A percentile compares a stretch with the other conserved stretches of the same genome.
Evolutionary conservation across 2,113 vertebrate species (phyloP).

Genomic region (Eublepharis macularius): DNA sequence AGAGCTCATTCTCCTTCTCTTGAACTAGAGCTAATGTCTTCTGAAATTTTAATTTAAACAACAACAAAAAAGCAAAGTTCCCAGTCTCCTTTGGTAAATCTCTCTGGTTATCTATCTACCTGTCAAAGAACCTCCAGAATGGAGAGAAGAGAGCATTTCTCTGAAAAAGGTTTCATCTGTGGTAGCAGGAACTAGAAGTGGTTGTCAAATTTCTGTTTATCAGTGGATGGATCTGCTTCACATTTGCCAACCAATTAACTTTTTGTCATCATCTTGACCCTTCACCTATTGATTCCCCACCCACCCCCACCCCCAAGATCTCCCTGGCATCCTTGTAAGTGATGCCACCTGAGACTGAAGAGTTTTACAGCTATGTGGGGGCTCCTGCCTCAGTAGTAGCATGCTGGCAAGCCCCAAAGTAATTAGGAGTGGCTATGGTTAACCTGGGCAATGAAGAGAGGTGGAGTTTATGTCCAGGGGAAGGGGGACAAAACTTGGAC

Average conservation of each 20-base stretch:
- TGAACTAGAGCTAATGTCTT: not conserved
- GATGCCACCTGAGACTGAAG: slow-evolving; percentile 13
- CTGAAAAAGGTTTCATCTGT: not conserved
- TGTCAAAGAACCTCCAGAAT: no score
- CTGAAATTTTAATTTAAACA: not conserved
- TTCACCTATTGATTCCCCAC: slow-evolving; percentile 5
- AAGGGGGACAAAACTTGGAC: not conserved
- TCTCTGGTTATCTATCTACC: no score
- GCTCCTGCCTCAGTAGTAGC: not conserved
- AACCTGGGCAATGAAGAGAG: not conserved
- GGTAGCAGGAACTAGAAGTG: not conserved
- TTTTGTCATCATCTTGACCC: not conserved
- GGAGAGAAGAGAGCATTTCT: not conserved
- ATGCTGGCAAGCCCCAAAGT: not conserved
- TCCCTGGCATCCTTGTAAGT: not conserved
- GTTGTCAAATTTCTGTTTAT: not conserved
- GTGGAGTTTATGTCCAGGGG: not conserved
- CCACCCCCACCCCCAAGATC: not conserved
- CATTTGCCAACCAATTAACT: not conserved
- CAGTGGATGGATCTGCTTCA: slow-evolving; percentile 26
- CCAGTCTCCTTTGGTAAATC: not conserved
- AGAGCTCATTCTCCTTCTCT: not conserved
- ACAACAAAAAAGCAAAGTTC: not conserved
- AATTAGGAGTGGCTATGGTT: not conserved
- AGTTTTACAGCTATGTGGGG: slow-evolving; percentile 5